Conservation (phyloP, 2,797 vertebrate genomes). For the Percopsis omiscomaycus region DNA sequence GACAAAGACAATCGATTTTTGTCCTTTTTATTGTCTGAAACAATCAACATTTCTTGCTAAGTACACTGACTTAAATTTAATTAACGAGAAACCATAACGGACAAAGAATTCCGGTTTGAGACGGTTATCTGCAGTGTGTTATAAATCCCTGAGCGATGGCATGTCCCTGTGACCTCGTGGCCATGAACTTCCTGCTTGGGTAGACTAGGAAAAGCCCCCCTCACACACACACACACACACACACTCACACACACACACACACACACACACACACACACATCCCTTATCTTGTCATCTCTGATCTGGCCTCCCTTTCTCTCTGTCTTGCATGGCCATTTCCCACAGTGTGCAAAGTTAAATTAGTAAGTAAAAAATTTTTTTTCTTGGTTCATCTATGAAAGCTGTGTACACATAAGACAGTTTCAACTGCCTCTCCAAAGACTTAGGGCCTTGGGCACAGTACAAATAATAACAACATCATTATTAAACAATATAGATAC, state of each 20-base stretch:
- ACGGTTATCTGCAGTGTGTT: constrained; percentile 50
- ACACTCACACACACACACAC: constrained; percentile 37
- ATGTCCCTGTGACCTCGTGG: constrained; percentile 67
- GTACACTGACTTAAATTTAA: constrained; percentile 5
- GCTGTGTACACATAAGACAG: too few relatives aligned
- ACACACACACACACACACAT: constrained; percentile 41
- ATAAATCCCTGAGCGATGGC: constrained; percentile 62
- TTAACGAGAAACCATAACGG: background rate
- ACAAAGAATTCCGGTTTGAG: constrained; percentile 56
- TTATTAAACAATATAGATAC: too few relatives aligned
- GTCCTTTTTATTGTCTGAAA: constrained; percentile 14
- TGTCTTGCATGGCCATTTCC: constrained; percentile 12
- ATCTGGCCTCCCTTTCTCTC: constrained; percentile 19
- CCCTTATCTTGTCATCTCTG: constrained; percentile 58
- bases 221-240: constrained; percentile 34
- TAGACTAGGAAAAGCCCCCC: constrained; percentile 36
- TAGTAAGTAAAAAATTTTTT: too few relatives aligned
- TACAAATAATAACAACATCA: too few relatives aligned
- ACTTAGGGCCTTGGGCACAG: too few relatives aligned
- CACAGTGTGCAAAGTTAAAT: background rate
- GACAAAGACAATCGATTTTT: constrained; percentile 7
- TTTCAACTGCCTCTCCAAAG: too few relatives aligned
- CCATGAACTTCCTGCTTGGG: constrained; percentile 64
- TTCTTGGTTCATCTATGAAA: too few relatives aligned
- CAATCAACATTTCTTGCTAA: constrained; percentile 40